Conservation (phyloP, 2,888 invertebrate species). For the Malthinus flaveolus region DNA sequence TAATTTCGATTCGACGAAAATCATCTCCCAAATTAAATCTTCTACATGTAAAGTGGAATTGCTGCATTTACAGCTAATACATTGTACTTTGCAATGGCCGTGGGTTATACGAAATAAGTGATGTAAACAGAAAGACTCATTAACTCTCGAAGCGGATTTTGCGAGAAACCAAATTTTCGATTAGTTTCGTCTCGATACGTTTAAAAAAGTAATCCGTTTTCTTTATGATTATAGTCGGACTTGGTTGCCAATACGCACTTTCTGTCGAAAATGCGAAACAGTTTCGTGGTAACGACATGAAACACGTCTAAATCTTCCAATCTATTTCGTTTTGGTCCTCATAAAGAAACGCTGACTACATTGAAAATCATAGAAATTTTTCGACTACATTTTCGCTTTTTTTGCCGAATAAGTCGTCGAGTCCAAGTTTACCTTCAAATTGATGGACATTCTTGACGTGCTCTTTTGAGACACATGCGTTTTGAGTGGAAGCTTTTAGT, state of each 20-base stretch:
- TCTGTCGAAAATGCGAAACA: constrained; percentile 17
- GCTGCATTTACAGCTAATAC: neutral
- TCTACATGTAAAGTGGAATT: neutral
- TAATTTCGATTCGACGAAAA: constrained; percentile 6
- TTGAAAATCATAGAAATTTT: constrained; percentile 18
- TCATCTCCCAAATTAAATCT: neutral
- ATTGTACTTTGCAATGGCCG: neutral
- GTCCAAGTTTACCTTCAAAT: constrained; percentile 13
- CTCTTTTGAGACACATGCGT: constrained; percentile 22
- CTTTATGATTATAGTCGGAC: constrained; percentile 16
- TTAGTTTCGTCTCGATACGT: neutral
- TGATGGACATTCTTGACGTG: constrained; percentile 22
- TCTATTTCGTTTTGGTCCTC: constrained; percentile 17
- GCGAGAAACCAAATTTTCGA: neutral
- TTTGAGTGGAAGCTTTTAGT: constrained; percentile 16
- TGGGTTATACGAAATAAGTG: too few species aligned
- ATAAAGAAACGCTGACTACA: constrained; percentile 26
- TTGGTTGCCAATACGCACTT: constrained; percentile 11
- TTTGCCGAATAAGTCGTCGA: constrained; percentile 3
- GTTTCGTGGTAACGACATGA: constrained; percentile 19
- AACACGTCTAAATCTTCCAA: constrained; percentile 19
- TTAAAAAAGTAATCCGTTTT: constrained; percentile 6
- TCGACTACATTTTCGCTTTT: neutral
- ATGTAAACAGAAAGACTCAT: too few species aligned
- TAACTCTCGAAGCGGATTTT: neutral